Conservation (phyloP, 2,113 vertebrate genomes). For the Lanius collurio region DNA sequence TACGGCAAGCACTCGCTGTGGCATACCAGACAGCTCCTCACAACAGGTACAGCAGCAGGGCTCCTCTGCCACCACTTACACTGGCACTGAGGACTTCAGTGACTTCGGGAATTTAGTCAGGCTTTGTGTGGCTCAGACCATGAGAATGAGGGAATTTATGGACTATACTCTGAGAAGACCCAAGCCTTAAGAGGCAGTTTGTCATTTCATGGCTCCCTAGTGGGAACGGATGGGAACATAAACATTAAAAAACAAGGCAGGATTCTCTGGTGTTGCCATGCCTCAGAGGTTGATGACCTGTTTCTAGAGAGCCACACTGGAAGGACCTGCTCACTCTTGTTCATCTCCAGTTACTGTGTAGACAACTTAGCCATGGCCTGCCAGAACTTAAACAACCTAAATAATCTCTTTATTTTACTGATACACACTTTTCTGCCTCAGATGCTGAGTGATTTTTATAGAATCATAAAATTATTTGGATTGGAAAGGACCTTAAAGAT, state of each 20-base stretch:
- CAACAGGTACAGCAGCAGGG: constrained; percentile 82
- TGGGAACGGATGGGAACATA: not conserved
- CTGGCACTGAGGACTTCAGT: not conserved
- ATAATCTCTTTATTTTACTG: not conserved
- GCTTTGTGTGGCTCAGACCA: not conserved
- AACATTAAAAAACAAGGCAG: not conserved
- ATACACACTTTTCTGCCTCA: not conserved
- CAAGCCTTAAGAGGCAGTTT: not conserved
- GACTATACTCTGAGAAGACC: not conserved
- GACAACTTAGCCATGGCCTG: not conserved
- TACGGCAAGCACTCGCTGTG: constrained; percentile 88
- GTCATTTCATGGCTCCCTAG: not conserved
- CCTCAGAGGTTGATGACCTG: not conserved
- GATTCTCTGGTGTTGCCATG: not conserved
- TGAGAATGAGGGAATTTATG: not conserved
- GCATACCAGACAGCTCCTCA: constrained; percentile 86
- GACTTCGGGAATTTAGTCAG: not conserved
- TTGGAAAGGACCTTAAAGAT: not conserved
- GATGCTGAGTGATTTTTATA: not conserved
- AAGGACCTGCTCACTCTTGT: not conserved
- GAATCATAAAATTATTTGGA: not conserved
- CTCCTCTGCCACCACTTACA: not conserved
- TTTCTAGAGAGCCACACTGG: not conserved
- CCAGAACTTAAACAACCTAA: not conserved
- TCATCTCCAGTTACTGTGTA: not conserved